phyloP scores from a whole-genome alignment of 64 coral and sea anemone species.

The Orbicella faveolata region DNA sequence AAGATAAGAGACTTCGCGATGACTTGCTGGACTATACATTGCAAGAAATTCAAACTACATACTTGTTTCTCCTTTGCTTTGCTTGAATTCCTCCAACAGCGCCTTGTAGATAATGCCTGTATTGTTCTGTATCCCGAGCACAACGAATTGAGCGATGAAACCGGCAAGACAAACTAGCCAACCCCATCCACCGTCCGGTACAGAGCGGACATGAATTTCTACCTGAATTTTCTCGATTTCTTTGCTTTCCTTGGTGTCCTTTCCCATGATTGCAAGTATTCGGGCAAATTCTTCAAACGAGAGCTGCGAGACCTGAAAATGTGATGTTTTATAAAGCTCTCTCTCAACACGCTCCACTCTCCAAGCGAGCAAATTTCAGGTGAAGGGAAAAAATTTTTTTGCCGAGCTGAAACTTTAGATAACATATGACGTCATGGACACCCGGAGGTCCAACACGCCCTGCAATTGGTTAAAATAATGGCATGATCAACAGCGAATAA shows the following conservation, averaged over 20 bases:
- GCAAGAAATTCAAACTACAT: background rate
- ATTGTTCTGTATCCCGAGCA: slow-evolving; percentile 84
- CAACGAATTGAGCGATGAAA: slow-evolving; percentile 68
- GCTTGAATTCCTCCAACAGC: slow-evolving; percentile 60
- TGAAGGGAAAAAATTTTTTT: background rate
- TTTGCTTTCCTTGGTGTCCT: slow-evolving; percentile 16
- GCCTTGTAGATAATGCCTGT: slow-evolving; percentile 68
- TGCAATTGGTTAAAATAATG: slow-evolving; percentile 23
- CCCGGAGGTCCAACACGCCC: background rate
- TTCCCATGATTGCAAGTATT: slow-evolving; percentile 5
- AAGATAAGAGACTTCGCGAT: background rate
- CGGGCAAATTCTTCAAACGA: background rate
- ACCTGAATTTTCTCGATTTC: slow-evolving; percentile 23
- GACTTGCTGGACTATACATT: background rate
- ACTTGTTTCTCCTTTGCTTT: slow-evolving; percentile 84
- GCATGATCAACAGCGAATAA: slow-evolving; percentile 26
- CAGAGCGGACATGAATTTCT: background rate
- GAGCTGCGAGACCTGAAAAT: slow-evolving; percentile 27
- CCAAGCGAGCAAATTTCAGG: slow-evolving; percentile 8
- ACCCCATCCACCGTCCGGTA: slow-evolving; percentile 86
- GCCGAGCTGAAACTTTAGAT: background rate
- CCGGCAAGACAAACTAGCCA: slow-evolving; percentile 78
- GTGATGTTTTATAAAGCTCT: background rate
- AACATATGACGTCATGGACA: slow-evolving; percentile 7
- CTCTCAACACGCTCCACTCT: background rate